Base-by-base conservation (phyloP, 2,797 vertebrate genomes). In the Etheostoma nigrum region DNA sequence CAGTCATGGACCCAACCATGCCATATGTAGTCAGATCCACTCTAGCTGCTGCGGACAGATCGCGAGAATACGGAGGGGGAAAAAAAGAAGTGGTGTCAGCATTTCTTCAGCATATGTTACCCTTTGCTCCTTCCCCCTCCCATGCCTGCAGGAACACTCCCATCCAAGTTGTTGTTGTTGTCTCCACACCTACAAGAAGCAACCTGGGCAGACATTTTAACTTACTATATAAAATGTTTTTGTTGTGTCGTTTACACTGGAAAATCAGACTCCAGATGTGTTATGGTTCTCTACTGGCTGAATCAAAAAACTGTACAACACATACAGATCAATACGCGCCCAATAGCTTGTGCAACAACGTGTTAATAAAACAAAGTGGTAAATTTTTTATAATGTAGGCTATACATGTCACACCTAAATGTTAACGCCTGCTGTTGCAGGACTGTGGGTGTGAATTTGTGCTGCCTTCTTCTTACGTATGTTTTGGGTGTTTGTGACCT, bases 1-100 rank as follows among this genome's bases (percentile, higher is more conserved):
- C 67, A 19, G 19, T 54, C 47, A 1, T 51, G 44, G 75, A 77
- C 79, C 68, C 59, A 54, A 74, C 86, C 92, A 85, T 73, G 89
- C 92, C 90, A 92, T 95, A 94, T 94, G 94, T 90, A 92, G 92
- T 91, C 86, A 91, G 78, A 78, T 82, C 78, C 72, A 66, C 65
- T 78, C 15, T 21, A 36, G 70, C 75, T 6, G 55, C 74, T 3
- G 48, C 15, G 2, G 57, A 74, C 65, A 12, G 47, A 80, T 75
- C 51, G 81, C 78, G 73, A 85, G 75, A 88, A 82, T 70, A 83
- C 53, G 0, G 71, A 51, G 33, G 40, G 78, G 45, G 25, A 66
- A 67, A 84, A 74, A 83, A 67, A 55, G 72, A 67, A 61, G 45
- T 64, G 23, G 68, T 33, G 80, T 91, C 91, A 92, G 89, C 87